Base-by-base conservation (phyloP, 2,113 vertebrate genomes). In the Hydrolagus affinis region DNA sequence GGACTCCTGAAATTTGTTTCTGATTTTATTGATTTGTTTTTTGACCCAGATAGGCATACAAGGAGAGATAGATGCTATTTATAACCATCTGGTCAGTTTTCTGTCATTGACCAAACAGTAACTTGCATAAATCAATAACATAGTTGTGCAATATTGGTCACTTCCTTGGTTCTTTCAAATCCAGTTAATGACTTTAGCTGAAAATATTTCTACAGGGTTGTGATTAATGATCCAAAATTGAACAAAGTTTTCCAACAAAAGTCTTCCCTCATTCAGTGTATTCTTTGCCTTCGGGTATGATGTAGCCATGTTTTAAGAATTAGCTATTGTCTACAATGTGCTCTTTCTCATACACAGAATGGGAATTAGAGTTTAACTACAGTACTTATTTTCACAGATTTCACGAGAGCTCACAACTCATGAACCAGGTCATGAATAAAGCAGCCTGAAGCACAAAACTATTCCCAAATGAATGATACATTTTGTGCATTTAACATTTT, bases 161-260 rank as follows among this genome's bases (percentile, higher is more conserved):
- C 44, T 44, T 44, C 44, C 44, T 44, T 44, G 44, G 44, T 44
- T 44, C 44, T 6, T 44, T 44, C 44, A 44, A 44, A 44, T 44
- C 44, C 44, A 44, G 44, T 44, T 44, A 44, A 44, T 44, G 44
- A 44, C 44, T 44, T 44, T 44, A 44, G 44, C 44, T 44, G 44
- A n/a, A 80, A 62, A 60, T 80, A 80, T 80, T 80, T 62, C 76
- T 64, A 14, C n/a, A 17, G 75, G 44, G n/a, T 57, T 77, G 56
- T 77, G 75, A 77, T 77, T 77, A 77, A 77, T 77, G 56, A 77
- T 21, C 59, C 75, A 60, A 77, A 23, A 62, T 28, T 80, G 76
- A 80, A 17, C 59, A 75, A 75, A 75, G 32, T 17, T 21, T 44
- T 75, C 30, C 76, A 66, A 28, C 62, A 66, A 83, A 32, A 68